Evolutionary conservation across 2,797 vertebrate species (phyloP).

Genomic region (Rhynchotus rufescens): DNA sequence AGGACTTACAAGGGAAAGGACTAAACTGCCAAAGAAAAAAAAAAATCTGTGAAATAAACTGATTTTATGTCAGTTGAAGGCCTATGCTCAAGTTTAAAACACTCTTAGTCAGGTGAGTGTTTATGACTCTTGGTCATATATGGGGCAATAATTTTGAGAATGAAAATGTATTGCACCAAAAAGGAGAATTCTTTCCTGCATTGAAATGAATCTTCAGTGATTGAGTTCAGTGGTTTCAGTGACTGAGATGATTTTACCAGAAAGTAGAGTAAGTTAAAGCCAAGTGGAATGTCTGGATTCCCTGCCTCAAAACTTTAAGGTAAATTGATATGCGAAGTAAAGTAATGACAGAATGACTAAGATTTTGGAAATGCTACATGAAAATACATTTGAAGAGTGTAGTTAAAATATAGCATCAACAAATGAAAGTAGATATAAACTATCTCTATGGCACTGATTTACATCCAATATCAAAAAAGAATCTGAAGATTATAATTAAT

Average conservation of each 20-base stretch:
- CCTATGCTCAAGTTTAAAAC: neutral
- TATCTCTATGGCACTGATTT: neutral
- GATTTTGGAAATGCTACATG: neutral
- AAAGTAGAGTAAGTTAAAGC: neutral
- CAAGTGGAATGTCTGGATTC: neutral
- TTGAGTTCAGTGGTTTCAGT: no score
- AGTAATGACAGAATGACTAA: neutral
- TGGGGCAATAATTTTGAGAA: neutral
- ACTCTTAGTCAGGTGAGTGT: neutral
- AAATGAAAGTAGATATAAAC: neutral
- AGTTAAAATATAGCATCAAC: neutral
- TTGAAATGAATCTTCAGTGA: neutral
- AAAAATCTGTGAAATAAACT: neutral
- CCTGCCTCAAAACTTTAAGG: neutral
- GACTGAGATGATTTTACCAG: neutral
- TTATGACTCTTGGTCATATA: neutral
- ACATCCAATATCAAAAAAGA: constrained; percentile 23
- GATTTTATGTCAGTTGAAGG: neutral
- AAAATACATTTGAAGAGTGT: neutral
- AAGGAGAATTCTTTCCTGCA: neutral
- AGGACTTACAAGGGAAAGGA: neutral
- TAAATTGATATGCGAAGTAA: neutral
- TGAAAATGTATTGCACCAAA: rapidly evolving
- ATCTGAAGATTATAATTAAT: neutral
- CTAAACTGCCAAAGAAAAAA: neutral